Evolutionary conservation across 2,797 vertebrate species (phyloP).

Genomic region (Gadopsis bispinosus): DNA sequence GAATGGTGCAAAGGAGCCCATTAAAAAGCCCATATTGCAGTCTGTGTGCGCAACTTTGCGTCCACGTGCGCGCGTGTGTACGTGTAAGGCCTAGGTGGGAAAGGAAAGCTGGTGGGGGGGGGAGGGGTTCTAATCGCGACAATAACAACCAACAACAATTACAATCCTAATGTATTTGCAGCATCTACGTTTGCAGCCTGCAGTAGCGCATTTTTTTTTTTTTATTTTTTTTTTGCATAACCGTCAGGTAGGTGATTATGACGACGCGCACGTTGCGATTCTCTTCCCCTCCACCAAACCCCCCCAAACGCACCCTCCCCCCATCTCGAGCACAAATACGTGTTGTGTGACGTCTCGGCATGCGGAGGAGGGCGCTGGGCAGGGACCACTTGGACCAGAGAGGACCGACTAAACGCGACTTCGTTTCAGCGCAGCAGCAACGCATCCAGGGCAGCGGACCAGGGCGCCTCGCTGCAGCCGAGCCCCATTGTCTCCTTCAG

Average conservation of each 20-base stretch:
- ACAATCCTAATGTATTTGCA: background rate
- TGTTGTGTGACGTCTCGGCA: slow-evolving; percentile 85
- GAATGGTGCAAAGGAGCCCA: slow-evolving; percentile 22
- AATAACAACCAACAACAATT: background rate
- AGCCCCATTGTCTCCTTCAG: slow-evolving; percentile 84
- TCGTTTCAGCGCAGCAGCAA: slow-evolving; percentile 83
- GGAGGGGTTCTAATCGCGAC: background rate
- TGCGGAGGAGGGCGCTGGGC: slow-evolving; percentile 85
- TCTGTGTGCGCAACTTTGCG: background rate
- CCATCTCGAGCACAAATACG: slow-evolving; percentile 84
- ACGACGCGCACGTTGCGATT: slow-evolving; percentile 80
- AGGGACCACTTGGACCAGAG: slow-evolving; percentile 83
- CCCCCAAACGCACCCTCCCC: slow-evolving; percentile 79
- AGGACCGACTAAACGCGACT: slow-evolving; percentile 82
- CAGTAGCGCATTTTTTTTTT: slow-evolving; percentile 19
- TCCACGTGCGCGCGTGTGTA: slow-evolving; percentile 9
- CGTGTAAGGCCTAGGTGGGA: background rate
- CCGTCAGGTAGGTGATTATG: slow-evolving; percentile 79
- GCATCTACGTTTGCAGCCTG: slow-evolving; percentile 29
- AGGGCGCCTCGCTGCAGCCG: slow-evolving; percentile 78
- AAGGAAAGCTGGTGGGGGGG: background rate
- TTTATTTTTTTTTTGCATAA: slow-evolving; percentile 59
- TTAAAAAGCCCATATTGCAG: slow-evolving; percentile 11
- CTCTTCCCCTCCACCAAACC: slow-evolving; percentile 69
- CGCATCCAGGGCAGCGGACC: slow-evolving; percentile 79